Percentiles rank a stretch among this genome's conserved stretches.
These are phyloP conservation scores for Lutraria rhynchaena DNA, from an alignment of 1,140 invertebrate species.

Conservation along the genomic window DNA sequence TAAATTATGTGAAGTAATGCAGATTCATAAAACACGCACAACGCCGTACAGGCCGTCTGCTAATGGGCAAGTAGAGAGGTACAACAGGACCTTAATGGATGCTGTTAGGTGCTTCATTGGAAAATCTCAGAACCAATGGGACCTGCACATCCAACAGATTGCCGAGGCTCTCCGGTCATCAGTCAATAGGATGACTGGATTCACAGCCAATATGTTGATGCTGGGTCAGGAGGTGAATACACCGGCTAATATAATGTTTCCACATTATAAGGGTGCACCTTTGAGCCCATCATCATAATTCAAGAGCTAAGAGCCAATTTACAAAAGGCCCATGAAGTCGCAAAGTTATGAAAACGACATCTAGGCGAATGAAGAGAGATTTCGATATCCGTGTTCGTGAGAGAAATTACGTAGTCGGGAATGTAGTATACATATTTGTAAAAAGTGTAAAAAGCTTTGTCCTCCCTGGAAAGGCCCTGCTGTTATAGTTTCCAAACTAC, in stretches of 20 bases:
- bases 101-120: conserved; percentile 32
- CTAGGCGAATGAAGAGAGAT: no score
- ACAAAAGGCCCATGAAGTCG: no score
- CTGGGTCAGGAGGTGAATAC: conserved; percentile 14
- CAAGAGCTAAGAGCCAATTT: no score
- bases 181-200: conserved; percentile 16
- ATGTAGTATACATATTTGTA: no score
- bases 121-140: conserved; percentile 35
- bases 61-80: conserved; percentile 74
- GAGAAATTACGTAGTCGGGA: no score
- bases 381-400: no score
- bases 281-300: no score
- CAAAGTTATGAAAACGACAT: no score
- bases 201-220: conserved; percentile 21
- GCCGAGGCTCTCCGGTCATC: conserved; percentile 1
- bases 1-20: conserved; percentile 50
- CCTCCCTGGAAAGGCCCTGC: no score
- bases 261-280: no score
- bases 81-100: conserved; percentile 61
- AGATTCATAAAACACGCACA: conserved; percentile 66
- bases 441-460: no score
- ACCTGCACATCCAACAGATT: conserved; percentile 19
- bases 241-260: conserved; percentile 16
- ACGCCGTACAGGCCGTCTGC: conserved; percentile 71
- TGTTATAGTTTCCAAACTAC: no score